Conservation (phyloP, 2,888 invertebrate genomes). For the Schizotus pectinicornis region DNA sequence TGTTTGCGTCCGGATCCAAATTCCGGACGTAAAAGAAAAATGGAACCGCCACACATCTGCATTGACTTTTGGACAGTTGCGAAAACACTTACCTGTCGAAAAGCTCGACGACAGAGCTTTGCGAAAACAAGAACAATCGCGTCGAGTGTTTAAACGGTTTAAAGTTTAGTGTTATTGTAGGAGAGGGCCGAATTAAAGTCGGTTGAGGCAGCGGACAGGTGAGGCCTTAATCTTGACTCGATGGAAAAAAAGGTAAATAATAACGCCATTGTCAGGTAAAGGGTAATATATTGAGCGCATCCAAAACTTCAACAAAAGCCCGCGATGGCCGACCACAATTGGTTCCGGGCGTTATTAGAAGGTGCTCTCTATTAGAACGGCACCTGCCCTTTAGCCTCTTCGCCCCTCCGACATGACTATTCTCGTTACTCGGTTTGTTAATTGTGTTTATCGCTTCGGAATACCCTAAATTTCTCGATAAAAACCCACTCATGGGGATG, state of each 20-base stretch:
- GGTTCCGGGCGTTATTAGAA: conserved; percentile 26
- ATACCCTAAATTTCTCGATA: neutral
- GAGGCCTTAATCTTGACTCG: conserved; percentile 24
- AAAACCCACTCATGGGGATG: no score
- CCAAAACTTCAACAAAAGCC: conserved; percentile 20
- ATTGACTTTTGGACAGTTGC: conserved; percentile 16
- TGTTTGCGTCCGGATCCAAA: neutral
- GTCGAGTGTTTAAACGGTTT: conserved; percentile 1
- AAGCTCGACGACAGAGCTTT: neutral
- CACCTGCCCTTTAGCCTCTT: conserved; percentile 25
- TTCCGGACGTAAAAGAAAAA: neutral
- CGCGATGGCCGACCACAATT: conserved; percentile 24
- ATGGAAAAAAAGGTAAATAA: conserved; percentile 25
- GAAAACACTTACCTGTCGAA: conserved; percentile 16
- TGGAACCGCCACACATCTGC: neutral
- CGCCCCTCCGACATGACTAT: conserved; percentile 5
- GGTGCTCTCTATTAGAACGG: conserved; percentile 24
- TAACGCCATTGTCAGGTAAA: conserved; percentile 23
- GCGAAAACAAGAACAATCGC: conserved; percentile 6
- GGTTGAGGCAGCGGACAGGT: conserved; percentile 22
- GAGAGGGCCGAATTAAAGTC: conserved; percentile 18
- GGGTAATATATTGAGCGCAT: conserved; percentile 22
- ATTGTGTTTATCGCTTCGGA: conserved; percentile 1
- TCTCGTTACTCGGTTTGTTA: conserved; percentile 1
- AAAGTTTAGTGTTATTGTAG: neutral